Conservation (phyloP, 30 jellyfish, hydroid and myxozoan species). For the Mastigias papua region DNA sequence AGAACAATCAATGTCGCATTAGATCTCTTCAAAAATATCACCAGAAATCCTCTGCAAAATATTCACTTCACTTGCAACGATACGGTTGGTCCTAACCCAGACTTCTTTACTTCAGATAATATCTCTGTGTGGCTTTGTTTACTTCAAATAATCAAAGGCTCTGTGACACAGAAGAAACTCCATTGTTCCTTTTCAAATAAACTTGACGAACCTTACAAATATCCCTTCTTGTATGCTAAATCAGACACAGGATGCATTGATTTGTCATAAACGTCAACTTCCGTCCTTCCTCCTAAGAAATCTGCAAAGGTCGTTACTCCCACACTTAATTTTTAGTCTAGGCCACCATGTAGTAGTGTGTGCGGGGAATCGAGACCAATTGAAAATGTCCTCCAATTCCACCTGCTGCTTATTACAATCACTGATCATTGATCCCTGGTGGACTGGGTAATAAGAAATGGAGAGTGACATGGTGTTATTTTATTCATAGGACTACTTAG, state of each 20-base stretch:
- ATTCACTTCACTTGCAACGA: neutral
- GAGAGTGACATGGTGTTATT: no score
- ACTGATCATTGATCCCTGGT: slow-evolving; percentile 28
- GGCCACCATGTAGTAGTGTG: slow-evolving; percentile 4
- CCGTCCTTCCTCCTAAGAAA: neutral
- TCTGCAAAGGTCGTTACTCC: neutral
- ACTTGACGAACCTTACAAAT: slow-evolving; percentile 10
- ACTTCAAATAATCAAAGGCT: neutral
- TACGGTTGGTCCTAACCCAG: neutral
- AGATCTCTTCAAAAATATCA: neutral
- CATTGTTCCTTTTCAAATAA: slow-evolving; percentile 4
- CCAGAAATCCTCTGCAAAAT: neutral
- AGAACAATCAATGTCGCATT: neutral
- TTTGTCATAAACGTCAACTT: neutral
- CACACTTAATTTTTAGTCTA: neutral
- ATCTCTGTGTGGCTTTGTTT: neutral
- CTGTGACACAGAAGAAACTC: neutral
- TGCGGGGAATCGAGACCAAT: slow-evolving; percentile 9
- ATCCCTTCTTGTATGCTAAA: neutral
- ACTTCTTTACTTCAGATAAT: neutral
- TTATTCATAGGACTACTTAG: no score
- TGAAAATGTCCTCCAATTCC: slow-evolving; percentile 4
- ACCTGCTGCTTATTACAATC: slow-evolving; percentile 1
- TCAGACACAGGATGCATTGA: neutral
- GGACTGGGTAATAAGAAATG: neutral